Evolutionary conservation across 37 sponge, comb jelly and placozoan genomes (phyloP).

Genomic region (Haliclona indistincta): DNA sequence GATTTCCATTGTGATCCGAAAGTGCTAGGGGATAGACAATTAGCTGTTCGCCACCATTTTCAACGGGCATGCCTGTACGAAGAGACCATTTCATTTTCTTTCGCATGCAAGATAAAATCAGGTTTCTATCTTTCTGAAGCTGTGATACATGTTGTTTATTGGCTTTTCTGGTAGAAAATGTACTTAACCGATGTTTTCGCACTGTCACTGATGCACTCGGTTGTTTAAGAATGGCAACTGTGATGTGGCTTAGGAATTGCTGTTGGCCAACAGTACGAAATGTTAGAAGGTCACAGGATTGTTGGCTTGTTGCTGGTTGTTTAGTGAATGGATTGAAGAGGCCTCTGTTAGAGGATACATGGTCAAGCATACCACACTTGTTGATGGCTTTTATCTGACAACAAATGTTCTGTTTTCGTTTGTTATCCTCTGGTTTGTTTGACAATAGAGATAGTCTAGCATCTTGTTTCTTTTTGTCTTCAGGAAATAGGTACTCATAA

Average conservation of each 20-base stretch:
- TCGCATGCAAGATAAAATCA: constrained; percentile 24
- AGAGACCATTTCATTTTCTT: constrained; percentile 16
- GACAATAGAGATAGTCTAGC: constrained; percentile 1
- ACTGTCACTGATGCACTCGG: constrained; percentile 20
- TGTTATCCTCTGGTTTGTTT: background rate
- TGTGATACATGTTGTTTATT: background rate
- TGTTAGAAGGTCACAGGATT: constrained; percentile 1
- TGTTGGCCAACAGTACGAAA: constrained; percentile 17
- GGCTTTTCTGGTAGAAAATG: constrained; percentile 7
- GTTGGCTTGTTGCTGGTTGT: background rate
- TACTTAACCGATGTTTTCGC: constrained; percentile 7
- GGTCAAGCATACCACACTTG: background rate
- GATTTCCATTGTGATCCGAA: constrained; percentile 14
- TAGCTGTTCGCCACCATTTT: constrained; percentile 14
- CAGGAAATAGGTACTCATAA: constrained; percentile 8
- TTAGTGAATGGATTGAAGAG: constrained; percentile 25
- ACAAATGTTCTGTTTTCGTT: background rate
- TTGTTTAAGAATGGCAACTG: constrained; percentile 14
- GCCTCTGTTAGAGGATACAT: background rate
- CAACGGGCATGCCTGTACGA: background rate
- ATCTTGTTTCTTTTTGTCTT: background rate
- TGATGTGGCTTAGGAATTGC: constrained; percentile 4
- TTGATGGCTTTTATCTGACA: background rate
- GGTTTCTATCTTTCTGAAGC: constrained; percentile 9
- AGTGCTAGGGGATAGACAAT: constrained; percentile 37